Percentiles rank a stretch among this genome's conserved stretches.
phyloP scores from a whole-genome alignment of 2,888 invertebrate genomes.

The Linnaemya tessellans region DNA sequence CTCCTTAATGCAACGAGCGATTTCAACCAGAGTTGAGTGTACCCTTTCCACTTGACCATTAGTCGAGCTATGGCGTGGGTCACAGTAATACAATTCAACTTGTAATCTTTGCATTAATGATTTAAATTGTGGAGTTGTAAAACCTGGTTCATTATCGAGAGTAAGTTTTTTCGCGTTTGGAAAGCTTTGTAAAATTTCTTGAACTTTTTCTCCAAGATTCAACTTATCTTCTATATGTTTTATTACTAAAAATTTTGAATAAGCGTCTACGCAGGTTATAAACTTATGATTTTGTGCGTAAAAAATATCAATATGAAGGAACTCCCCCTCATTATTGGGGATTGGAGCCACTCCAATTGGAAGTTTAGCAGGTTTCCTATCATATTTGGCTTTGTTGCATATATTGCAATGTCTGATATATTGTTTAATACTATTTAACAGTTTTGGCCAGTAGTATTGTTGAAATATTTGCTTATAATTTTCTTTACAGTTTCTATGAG shows the following conservation, averaged over 20 bases:
- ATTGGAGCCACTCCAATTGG: constrained; percentile 16
- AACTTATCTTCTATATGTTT: constrained; percentile 31
- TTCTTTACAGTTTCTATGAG: constrained; percentile 51
- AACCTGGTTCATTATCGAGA: constrained; percentile 15
- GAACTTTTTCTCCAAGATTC: constrained; percentile 2
- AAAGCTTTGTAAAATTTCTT: constrained; percentile 3
- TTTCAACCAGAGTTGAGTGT: not conserved
- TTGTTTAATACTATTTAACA: constrained; percentile 27
- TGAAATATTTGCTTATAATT: constrained; percentile 18
- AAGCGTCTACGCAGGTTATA: constrained; percentile 35
- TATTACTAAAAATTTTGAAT: constrained; percentile 29
- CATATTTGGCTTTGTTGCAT: constrained; percentile 4
- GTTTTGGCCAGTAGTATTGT: too few species aligned
- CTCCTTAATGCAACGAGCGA: constrained; percentile 6
- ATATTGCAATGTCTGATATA: constrained; percentile 33
- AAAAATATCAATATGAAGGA: constrained; percentile 18
- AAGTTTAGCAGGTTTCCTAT: constrained; percentile 7
- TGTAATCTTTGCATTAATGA: constrained; percentile 20
- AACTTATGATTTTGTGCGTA: constrained; percentile 28
- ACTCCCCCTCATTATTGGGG: constrained; percentile 24
- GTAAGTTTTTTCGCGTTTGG: constrained; percentile 17
- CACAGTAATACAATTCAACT: constrained; percentile 36
- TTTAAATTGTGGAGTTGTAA: constrained; percentile 26
- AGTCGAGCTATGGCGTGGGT: not conserved
- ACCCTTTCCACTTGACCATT: constrained; percentile 2